These are phyloP conservation scores for Aphelenchoides bicaudatus DNA, from an alignment of 2,888 invertebrate species.

Conservation along the genomic window DNA sequence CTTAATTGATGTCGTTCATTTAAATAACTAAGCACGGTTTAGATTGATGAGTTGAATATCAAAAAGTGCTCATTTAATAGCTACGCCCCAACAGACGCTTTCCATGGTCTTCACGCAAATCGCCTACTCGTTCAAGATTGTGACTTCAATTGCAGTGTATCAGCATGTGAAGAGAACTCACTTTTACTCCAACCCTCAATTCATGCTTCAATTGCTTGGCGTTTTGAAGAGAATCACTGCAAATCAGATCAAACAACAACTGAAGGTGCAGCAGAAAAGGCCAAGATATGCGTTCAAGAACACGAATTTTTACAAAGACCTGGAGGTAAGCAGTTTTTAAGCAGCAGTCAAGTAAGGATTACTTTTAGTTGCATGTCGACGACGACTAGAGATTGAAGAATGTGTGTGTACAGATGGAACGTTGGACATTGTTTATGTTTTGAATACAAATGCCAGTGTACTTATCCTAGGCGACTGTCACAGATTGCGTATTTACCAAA, in stretches of 20 bases:
- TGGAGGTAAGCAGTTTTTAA: too few relatives aligned
- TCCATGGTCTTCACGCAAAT: constrained; percentile 19
- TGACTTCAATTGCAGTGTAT: constrained; percentile 22
- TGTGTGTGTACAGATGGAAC: constrained; percentile 30
- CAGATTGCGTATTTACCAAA: constrained; percentile 15
- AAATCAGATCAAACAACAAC: too few relatives aligned
- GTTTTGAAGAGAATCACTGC: constrained; percentile 33
- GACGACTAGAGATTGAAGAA: constrained; percentile 30
- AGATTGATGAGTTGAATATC: constrained; percentile 27
- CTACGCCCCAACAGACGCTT: constrained; percentile 20
- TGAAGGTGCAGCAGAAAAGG: neutral
- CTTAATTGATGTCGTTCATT: neutral
- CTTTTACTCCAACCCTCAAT: constrained; percentile 30
- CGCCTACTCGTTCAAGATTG: constrained; percentile 25
- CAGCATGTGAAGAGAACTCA: constrained; percentile 30
- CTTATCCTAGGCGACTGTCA: constrained; percentile 32
- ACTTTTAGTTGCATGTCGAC: constrained; percentile 26
- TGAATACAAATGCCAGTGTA: constrained; percentile 26
- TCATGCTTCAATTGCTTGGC: constrained; percentile 33
- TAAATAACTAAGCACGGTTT: neutral
- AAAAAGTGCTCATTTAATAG: constrained; percentile 17
- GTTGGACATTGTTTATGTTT: constrained; percentile 6
- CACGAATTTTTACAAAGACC: constrained; percentile 14
- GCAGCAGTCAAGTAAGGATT: too few relatives aligned
- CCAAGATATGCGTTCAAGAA: constrained; percentile 26